phyloP scores from a whole-genome alignment of 2,797 vertebrate species.

The Amphiprion clarkii region DNA sequence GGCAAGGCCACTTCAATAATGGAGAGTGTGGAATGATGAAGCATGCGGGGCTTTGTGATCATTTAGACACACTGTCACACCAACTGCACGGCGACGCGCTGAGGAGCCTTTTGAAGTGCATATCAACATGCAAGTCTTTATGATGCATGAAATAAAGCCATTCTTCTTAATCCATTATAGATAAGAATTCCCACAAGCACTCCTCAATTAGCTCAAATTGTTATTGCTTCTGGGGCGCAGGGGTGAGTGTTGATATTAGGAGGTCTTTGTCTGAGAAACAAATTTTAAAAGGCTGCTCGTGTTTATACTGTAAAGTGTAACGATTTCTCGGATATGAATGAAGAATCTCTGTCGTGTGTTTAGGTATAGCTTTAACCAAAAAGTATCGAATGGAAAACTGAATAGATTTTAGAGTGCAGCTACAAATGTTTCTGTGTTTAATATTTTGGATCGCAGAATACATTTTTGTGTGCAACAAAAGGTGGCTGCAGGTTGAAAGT shows the following conservation, averaged over 20 bases:
- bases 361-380: not conserved
- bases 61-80: slow-evolving; percentile 31
- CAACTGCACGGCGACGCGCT: not conserved
- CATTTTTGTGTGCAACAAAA: not conserved
- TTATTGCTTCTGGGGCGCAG: slow-evolving; percentile 2
- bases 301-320: not conserved
- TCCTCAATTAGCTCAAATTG: slow-evolving; percentile 40
- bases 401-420: not conserved
- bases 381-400: not conserved
- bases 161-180: slow-evolving; percentile 53
- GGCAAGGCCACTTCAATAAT: slow-evolving; percentile 49
- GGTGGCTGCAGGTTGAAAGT: not conserved
- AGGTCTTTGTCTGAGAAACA: slow-evolving; percentile 8
- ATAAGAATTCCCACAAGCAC: slow-evolving; percentile 50
- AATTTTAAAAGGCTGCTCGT: not conserved
- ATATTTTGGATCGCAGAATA: not conserved
- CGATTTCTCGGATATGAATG: not conserved
- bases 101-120: slow-evolving; percentile 20
- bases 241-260: not conserved
- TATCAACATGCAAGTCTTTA: slow-evolving; percentile 40
- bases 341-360: not conserved
- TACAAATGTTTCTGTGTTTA: not conserved
- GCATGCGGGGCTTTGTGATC: slow-evolving; percentile 38
- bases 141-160: slow-evolving; percentile 56
- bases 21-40: slow-evolving; percentile 22